Evolutionary conservation across 2,888 invertebrate genomes (phyloP).

Genomic region (Pterobdella sp.): DNA sequence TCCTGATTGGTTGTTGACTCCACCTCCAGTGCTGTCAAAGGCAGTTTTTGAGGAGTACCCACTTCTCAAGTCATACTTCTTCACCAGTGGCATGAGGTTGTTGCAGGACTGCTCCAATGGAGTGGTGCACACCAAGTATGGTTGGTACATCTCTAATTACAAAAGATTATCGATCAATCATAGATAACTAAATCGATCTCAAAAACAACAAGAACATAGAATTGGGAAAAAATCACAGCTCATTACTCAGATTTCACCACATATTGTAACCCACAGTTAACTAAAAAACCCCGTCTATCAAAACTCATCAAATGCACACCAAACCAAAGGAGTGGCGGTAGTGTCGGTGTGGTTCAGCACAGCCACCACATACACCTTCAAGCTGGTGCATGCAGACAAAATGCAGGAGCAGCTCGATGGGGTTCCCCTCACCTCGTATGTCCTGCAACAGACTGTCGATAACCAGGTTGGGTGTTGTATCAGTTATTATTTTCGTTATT

Average conservation of each 20-base stretch:
- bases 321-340: constrained; percentile 43
- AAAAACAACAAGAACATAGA: too few species aligned
- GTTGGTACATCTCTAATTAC: constrained; percentile 37
- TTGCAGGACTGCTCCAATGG: constrained; percentile 42
- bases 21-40: constrained; percentile 34
- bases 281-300: not conserved
- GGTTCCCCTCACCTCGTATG: constrained; percentile 44
- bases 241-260: not conserved
- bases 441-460: constrained; percentile 48
- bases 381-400: constrained; percentile 45
- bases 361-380: constrained; percentile 51
- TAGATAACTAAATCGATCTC: too few species aligned
- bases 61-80: constrained; percentile 51
- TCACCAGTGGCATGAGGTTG: constrained; percentile 49
- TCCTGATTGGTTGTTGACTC: constrained; percentile 48
- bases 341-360: constrained; percentile 48
- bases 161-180: too few species aligned
- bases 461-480: constrained; percentile 46
- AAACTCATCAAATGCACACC: not conserved
- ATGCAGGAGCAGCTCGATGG: constrained; percentile 45
- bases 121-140: constrained; percentile 45
- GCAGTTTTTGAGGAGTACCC: constrained; percentile 50
- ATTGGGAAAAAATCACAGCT: not conserved
- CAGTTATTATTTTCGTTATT: not conserved
- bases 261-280: not conserved